Conservation (phyloP, 2,888 invertebrate genomes). For the Rotaria socialis region DNA sequence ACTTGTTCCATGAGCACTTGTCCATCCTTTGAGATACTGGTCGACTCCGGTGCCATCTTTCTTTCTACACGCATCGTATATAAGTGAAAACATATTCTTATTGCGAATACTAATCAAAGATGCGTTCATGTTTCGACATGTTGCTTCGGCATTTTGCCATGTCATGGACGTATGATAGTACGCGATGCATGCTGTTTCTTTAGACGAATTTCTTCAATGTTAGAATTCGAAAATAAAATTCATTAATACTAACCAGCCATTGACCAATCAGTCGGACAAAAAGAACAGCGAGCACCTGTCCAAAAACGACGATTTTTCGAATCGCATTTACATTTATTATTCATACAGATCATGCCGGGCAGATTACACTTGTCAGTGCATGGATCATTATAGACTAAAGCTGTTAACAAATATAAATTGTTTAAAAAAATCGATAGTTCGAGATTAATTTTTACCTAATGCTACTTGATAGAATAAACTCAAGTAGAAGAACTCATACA, state of each 20-base stretch:
- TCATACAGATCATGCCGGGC: background rate
- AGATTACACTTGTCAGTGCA: background rate
- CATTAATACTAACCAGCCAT: background rate
- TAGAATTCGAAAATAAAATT: background rate
- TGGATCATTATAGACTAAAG: background rate
- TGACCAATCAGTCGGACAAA: background rate
- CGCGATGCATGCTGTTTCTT: background rate
- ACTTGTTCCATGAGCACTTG: background rate
- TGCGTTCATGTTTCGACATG: background rate
- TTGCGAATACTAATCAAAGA: background rate
- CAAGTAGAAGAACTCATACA: background rate
- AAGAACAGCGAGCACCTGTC: background rate
- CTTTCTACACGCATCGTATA: background rate
- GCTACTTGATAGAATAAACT: background rate
- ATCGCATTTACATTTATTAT: background rate
- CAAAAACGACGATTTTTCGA: background rate
- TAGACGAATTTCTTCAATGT: background rate
- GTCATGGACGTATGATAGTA: background rate
- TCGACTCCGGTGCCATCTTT: fast-evolving
- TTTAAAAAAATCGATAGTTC: background rate
- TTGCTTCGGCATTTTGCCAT: background rate
- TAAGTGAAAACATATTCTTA: background rate
- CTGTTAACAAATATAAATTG: background rate
- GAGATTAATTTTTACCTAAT: background rate
- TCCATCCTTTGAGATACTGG: background rate